Conservation (phyloP, 1,140 invertebrate species). For the Vanessa atalanta region DNA sequence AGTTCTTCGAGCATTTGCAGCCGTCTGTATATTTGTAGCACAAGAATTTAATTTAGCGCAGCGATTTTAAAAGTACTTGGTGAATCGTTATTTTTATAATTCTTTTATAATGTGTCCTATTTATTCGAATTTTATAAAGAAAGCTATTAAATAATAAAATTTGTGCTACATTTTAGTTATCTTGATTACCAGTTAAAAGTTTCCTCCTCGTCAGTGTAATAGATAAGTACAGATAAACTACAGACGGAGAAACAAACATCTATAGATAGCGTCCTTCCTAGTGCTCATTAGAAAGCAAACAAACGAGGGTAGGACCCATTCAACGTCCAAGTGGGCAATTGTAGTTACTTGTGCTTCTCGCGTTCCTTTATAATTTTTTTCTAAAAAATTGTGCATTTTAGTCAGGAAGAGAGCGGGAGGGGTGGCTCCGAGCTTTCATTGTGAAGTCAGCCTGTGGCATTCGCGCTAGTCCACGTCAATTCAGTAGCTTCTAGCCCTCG, state of each 20-base stretch:
- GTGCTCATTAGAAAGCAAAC: constrained; percentile 48
- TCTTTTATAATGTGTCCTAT: neutral
- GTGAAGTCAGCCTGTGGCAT: constrained; percentile 50
- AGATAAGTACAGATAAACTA: constrained; percentile 23
- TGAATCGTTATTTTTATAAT: neutral
- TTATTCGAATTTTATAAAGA: too few relatives aligned
- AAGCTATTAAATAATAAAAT: neutral
- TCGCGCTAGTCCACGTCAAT: constrained; percentile 51
- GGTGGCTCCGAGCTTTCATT: constrained; percentile 58
- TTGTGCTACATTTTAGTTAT: neutral
- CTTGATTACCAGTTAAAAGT: neutral
- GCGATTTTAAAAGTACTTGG: neutral
- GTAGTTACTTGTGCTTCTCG: constrained; percentile 50
- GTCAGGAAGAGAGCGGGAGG: constrained; percentile 56
- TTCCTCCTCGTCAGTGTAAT: constrained; percentile 5
- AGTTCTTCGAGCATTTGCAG: constrained; percentile 37
- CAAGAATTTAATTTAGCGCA: constrained; percentile 1
- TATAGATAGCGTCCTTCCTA: constrained; percentile 37
- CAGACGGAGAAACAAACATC: constrained; percentile 4
- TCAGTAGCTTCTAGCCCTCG: constrained; percentile 66
- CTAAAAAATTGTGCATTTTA: constrained; percentile 70
- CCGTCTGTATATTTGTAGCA: constrained; percentile 8
- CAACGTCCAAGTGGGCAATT: constrained; percentile 56
- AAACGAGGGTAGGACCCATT: constrained; percentile 37
- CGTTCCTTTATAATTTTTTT: constrained; percentile 66